phyloP scores from a whole-genome alignment of 2,888 invertebrate species.

The Drosophila quinaria region DNA sequence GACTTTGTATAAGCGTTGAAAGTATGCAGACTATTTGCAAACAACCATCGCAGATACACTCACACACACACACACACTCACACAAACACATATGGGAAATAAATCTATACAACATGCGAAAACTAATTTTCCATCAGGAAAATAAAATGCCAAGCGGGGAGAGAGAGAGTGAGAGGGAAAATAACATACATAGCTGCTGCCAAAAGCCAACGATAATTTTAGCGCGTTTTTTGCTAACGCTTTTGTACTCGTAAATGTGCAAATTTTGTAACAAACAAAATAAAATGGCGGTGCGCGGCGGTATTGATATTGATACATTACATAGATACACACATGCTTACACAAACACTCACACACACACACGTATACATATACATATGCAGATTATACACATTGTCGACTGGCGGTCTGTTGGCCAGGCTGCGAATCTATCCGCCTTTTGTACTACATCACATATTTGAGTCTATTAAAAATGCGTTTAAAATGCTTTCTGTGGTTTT shows the following conservation, averaged over 20 bases:
- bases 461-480: constrained; percentile 84
- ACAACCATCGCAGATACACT: constrained; percentile 54
- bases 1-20: constrained; percentile 76
- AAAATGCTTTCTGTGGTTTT: constrained; percentile 80
- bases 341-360: constrained; percentile 7
- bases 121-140: constrained; percentile 76
- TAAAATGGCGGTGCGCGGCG: constrained; percentile 62
- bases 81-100: constrained; percentile 38
- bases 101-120: constrained; percentile 69
- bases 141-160: constrained; percentile 63
- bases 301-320: constrained; percentile 60
- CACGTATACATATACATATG: not conserved
- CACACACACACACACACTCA: constrained; percentile 33
- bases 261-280: constrained; percentile 79
- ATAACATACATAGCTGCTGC: constrained; percentile 10
- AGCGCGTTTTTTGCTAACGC: constrained; percentile 66
- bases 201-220: constrained; percentile 74
- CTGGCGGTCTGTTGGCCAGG: constrained; percentile 9
- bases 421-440: constrained; percentile 40
- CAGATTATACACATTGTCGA: not conserved
- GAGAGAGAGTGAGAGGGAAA: not conserved
- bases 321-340: constrained; percentile 24
- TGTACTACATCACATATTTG: constrained; percentile 81
- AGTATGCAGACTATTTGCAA: constrained; percentile 81
- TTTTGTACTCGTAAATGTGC: constrained; percentile 74